Evolutionary conservation across 2,888 invertebrate genomes (phyloP).

Genomic region (Marronus borbonicus): DNA sequence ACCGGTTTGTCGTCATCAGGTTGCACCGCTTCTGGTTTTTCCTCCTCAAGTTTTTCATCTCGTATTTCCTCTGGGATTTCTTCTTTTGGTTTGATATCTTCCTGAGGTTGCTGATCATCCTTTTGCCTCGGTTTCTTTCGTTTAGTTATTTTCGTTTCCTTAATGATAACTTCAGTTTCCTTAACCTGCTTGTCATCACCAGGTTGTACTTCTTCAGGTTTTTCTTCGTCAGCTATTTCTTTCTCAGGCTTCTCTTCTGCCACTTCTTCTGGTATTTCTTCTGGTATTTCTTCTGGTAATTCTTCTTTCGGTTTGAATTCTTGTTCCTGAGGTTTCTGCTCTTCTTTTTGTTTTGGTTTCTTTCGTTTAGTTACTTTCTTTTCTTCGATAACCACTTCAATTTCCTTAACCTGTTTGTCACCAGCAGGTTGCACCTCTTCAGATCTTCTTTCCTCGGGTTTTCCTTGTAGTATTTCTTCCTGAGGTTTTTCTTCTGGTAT

Average conservation of each 20-base stretch:
- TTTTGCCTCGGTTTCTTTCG: too few species aligned
- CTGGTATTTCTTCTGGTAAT: slow-evolving; percentile 45
- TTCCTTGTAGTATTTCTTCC: too few species aligned
- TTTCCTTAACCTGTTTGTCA: slow-evolving; percentile 46
- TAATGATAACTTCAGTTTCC: too few species aligned
- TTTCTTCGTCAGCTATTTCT: slow-evolving; percentile 1
- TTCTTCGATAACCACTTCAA: slow-evolving; percentile 46
- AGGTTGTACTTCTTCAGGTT: too few species aligned
- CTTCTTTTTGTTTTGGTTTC: slow-evolving; percentile 52
- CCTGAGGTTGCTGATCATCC: too few species aligned
- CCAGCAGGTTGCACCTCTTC: slow-evolving; percentile 13
- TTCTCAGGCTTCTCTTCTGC: slow-evolving; percentile 47
- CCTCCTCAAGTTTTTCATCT: too few species aligned
- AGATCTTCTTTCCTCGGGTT: too few species aligned
- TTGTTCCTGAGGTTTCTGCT: slow-evolving; percentile 55
- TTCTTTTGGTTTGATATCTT: too few species aligned
- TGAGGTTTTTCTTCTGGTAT: slow-evolving; percentile 36
- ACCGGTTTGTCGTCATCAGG: too few species aligned
- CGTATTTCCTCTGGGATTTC: too few species aligned
- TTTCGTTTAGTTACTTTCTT: slow-evolving; percentile 55
- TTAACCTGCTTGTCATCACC: too few species aligned
- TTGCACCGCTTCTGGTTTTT: not conserved
- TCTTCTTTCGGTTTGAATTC: slow-evolving; percentile 60
- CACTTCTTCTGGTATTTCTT: not conserved
- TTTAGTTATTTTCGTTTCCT: too few species aligned